Evolutionary conservation across 2,888 invertebrate species (phyloP), one percentile per base, ranked within the genome.

Genomic region (Cerastis leucographa): DNA sequence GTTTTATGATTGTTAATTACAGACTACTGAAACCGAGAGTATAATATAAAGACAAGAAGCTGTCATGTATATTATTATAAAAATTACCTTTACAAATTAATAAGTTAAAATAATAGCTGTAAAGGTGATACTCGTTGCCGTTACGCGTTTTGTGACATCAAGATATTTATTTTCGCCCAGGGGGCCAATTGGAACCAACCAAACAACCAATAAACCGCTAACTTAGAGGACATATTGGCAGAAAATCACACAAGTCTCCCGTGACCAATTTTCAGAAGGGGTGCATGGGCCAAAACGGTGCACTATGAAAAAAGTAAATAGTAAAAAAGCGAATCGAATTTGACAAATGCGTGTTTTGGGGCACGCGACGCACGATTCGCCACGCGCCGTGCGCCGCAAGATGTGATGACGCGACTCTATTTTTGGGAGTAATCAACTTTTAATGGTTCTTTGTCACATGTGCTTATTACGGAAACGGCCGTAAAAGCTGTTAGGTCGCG

Each of bases 271-370:
- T 88, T 85, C 88, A 78, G 89, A 93, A 94, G 92, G 96, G 95
- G 95, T 94, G 92, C 91, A 85, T 78, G 83, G 89, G 88, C 86
- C 85, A 87, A 91, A 92, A 89, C 87, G 89, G 91, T 83, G 85
- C 89, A 90, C 91, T 90, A 90, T 91, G 88, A 92, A 93, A 93
- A 94, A 93, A 94, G 94, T 93, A 95, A 96, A 96, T 93, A 95
- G 88, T 91, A 92, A 95, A 94, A 95, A 95, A 95, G 95, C 95
- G 95, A 88, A 89, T 92, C 96, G 92, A 96, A 96, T 95, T 92
- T 95, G 95, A 96, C 94, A 95, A 96, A 96, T 95, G 95, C 93
- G 90, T 96, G 95, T 95, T 96, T 95, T 94, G 94, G 94, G 94
- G 93, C 96, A 96, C 96, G 95, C 95, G 96, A 93, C 95, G 88